Evolutionary conservation across 2,113 vertebrate genomes (phyloP).

Genomic region (Salminus brasiliensis): DNA sequence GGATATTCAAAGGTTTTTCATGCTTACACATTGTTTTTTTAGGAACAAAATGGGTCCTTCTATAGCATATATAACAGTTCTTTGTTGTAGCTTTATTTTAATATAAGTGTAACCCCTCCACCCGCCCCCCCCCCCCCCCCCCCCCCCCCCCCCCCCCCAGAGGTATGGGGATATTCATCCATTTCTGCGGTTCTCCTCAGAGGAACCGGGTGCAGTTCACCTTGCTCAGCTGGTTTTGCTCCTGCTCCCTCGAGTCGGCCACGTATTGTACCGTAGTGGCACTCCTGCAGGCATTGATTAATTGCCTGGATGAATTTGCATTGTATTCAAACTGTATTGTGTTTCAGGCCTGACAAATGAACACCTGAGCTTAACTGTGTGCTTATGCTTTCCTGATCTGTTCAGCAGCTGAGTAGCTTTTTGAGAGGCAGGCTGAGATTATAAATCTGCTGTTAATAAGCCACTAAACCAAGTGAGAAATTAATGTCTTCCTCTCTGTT

Average conservation of each 20-base stretch:
- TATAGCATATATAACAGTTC: too few relatives aligned
- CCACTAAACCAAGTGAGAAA: slow-evolving; percentile 19
- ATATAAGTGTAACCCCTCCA: neutral
- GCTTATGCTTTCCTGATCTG: slow-evolving; percentile 43
- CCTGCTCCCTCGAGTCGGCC: slow-evolving; percentile 42
- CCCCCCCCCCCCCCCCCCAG: neutral
- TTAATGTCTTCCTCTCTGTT: slow-evolving; percentile 19
- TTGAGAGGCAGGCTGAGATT: slow-evolving; percentile 1
- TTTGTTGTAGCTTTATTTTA: too few relatives aligned
- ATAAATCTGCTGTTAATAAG: slow-evolving; percentile 48
- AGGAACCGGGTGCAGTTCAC: neutral
- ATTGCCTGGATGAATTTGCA: slow-evolving; percentile 58
- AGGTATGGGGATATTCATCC: neutral
- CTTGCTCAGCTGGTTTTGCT: slow-evolving; percentile 31
- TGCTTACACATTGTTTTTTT: too few relatives aligned
- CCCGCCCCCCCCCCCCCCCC: too few relatives aligned
- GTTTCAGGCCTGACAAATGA: slow-evolving; percentile 60
- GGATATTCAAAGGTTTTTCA: too few relatives aligned
- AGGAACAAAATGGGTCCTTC: too few relatives aligned
- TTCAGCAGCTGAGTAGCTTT: slow-evolving; percentile 6
- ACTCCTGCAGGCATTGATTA: slow-evolving; percentile 58
- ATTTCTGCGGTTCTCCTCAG: neutral
- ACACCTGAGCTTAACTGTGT: slow-evolving; percentile 41
- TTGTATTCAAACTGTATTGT: slow-evolving; percentile 64
- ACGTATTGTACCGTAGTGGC: slow-evolving; percentile 34